A percentile compares a stretch with the other conserved stretches of the same genome.
phyloP scores from a whole-genome alignment of 2,113 vertebrate genomes.

The Bos indicus region DNA sequence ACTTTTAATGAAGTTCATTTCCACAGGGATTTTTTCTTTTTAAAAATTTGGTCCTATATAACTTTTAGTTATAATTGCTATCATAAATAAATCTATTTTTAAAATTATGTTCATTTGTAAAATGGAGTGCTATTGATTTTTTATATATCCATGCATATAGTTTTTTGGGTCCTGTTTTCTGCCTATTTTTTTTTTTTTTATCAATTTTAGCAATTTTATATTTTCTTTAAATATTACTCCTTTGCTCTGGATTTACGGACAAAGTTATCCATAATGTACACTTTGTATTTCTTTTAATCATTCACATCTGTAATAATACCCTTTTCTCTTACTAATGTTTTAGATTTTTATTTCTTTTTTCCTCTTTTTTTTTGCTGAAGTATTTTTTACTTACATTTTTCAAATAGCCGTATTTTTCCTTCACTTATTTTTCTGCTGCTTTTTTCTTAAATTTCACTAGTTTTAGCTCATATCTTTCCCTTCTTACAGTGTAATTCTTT shows the following conservation, averaged over 20 bases:
- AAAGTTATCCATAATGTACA: background rate
- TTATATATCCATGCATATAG: background rate
- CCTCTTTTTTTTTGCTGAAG: background rate
- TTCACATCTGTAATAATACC: background rate
- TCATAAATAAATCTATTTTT: background rate
- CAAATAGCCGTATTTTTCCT: background rate
- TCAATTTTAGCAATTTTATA: background rate
- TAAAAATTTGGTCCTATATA: background rate
- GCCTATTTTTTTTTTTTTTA: background rate
- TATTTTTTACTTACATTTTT: slow-evolving; percentile 9
- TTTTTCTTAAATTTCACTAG: background rate
- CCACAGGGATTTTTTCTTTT: background rate
- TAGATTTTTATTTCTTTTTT: background rate
- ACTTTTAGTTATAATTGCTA: background rate
- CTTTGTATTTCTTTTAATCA: background rate
- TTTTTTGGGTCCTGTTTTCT: background rate
- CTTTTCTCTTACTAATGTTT: background rate
- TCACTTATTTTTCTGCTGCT: background rate
- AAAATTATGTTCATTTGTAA: background rate
- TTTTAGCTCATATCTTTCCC: background rate
- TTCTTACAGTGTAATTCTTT: background rate
- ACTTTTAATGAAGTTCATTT: background rate
- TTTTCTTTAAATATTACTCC: background rate
- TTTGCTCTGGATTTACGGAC: background rate
- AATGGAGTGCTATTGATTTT: background rate